Conservation (phyloP, 1,140 invertebrate genomes). For the Drosophila hydei region DNA sequence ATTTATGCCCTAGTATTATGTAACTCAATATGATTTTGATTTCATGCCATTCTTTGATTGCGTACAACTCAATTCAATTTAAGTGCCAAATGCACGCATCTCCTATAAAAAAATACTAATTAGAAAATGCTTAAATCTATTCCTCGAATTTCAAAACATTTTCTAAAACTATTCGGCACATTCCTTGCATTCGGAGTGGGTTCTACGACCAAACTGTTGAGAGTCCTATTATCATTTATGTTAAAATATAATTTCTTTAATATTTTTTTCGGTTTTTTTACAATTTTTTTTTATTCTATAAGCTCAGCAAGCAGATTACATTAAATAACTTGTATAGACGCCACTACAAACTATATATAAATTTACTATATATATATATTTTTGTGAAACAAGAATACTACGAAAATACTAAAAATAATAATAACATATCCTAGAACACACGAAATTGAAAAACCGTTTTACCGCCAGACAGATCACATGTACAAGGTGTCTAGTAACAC, state of each 20-base stretch:
- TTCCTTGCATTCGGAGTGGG: slow-evolving; percentile 1
- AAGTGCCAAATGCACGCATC: slow-evolving; percentile 44
- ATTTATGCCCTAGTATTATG: neutral
- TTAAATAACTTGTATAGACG: neutral
- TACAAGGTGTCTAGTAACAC: slow-evolving; percentile 18
- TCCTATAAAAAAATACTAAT: neutral
- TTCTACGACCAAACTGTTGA: slow-evolving; percentile 28
- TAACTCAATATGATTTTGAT: too few species aligned
- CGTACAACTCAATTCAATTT: slow-evolving; percentile 23
- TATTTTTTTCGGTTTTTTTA: too few species aligned
- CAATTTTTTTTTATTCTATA: too few species aligned
- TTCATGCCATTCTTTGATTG: neutral
- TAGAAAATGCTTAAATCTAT: neutral
- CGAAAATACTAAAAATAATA: slow-evolving; percentile 16
- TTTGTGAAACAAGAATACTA: slow-evolving; percentile 2
- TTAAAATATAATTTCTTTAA: neutral
- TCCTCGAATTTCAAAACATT: neutral
- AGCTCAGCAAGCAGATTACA: too few species aligned
- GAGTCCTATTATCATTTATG: neutral
- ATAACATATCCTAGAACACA: slow-evolving; percentile 63
- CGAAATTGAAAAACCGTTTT: slow-evolving; percentile 47
- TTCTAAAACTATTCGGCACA: neutral
- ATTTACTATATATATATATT: neutral
- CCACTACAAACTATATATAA: slow-evolving; percentile 11
- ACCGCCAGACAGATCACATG: slow-evolving; percentile 16